Conservation (phyloP, 2,888 invertebrate species). For the Brachyopa scutellaris region DNA sequence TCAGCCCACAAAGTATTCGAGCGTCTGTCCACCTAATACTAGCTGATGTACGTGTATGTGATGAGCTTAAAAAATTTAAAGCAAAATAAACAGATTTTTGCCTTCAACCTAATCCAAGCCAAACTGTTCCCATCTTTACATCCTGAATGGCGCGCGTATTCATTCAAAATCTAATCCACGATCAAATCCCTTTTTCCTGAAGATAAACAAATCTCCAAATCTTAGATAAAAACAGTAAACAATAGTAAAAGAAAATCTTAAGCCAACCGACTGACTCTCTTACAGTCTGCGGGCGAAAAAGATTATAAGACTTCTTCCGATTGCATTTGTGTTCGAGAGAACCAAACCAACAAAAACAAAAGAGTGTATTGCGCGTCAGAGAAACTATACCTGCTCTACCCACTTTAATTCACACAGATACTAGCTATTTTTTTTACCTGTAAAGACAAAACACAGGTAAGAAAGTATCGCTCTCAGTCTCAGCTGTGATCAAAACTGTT, state of each 20-base stretch:
- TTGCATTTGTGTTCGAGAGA: constrained; percentile 16
- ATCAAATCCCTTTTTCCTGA: neutral
- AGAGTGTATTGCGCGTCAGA: constrained; percentile 11
- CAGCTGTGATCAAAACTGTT: constrained; percentile 15
- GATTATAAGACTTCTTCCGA: neutral
- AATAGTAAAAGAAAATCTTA: constrained; percentile 10
- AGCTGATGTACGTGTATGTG: too few relatives aligned
- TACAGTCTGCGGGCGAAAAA: neutral
- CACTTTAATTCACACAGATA: constrained; percentile 7
- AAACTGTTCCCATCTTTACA: too few relatives aligned
- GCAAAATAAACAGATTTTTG: too few relatives aligned
- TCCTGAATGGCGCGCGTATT: too few relatives aligned
- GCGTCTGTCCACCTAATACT: too few relatives aligned
- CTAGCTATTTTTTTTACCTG: constrained; percentile 19
- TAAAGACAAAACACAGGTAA: constrained; percentile 30
- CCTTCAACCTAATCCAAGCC: too few relatives aligned
- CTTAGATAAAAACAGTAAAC: constrained; percentile 13
- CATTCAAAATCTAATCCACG: neutral
- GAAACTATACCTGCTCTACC: constrained; percentile 32
- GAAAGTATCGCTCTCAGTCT: constrained; percentile 20
- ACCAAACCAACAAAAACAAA: neutral
- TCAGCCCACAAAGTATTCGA: too few relatives aligned
- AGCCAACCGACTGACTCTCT: constrained; percentile 30
- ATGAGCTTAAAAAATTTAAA: too few relatives aligned
- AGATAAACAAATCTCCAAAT: constrained; percentile 19